Evolutionary conservation across 2,113 vertebrate genomes (phyloP).

Genomic region (Crocuta crocuta): DNA sequence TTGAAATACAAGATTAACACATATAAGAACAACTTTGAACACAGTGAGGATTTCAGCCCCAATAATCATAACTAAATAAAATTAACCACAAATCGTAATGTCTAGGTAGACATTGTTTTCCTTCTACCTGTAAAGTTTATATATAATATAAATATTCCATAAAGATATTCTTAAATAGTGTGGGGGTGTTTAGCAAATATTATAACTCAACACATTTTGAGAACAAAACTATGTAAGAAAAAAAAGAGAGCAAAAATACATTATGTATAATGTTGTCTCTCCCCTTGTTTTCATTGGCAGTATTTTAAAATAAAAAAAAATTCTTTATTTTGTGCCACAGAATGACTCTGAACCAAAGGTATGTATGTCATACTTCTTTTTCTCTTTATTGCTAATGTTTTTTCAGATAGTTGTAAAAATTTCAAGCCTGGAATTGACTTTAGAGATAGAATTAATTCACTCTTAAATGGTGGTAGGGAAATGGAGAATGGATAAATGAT

Average conservation of each 20-base stretch:
- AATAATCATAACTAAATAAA: not conserved
- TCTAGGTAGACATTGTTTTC: not conserved
- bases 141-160: not conserved
- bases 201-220: not conserved
- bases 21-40: not conserved
- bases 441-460: not conserved
- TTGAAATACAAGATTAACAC: not conserved
- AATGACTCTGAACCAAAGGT: not conserved
- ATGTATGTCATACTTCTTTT: not conserved
- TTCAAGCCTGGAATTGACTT: not conserved
- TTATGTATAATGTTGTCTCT: not conserved
- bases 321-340: not conserved
- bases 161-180: not conserved
- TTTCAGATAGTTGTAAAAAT: not conserved
- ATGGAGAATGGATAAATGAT: not conserved
- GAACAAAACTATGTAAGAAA: not conserved
- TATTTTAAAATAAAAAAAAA: not conserved
- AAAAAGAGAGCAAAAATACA: not conserved
- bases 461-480: not conserved
- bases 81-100: not conserved
- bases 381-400: not conserved
- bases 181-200: not conserved
- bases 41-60: not conserved
- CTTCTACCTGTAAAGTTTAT: not conserved
- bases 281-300: not conserved